A percentile compares a stretch with the other conserved stretches of the same genome.
Evolutionary conservation across 2,888 invertebrate genomes (phyloP).

Genomic region (Temnothorax unifasciatus): DNA sequence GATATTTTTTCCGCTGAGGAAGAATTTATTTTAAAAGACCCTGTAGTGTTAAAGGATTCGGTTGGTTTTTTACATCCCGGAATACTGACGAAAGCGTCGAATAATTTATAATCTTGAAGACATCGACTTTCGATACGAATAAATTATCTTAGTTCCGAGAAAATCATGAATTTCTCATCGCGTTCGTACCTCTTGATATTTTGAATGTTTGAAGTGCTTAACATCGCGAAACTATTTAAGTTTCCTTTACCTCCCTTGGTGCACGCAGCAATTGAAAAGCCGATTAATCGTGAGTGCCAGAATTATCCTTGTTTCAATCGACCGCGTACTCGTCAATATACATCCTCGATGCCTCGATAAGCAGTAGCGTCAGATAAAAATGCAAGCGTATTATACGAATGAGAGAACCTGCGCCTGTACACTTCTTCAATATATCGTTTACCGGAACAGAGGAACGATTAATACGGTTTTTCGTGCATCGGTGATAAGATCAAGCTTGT

Average conservation of each 20-base stretch:
- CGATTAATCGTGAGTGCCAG: neutral
- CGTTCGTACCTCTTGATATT: neutral
- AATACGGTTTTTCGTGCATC: slow-evolving; percentile 4
- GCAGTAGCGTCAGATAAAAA: neutral
- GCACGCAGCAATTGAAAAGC: neutral
- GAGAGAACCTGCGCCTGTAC: neutral
- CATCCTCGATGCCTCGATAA: neutral
- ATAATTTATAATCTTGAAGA: slow-evolving; percentile 2
- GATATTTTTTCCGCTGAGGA: neutral
- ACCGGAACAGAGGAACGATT: neutral
- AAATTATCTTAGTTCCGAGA: slow-evolving; percentile 10
- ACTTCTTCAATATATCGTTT: slow-evolving; percentile 5
- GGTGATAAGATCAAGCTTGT: neutral
- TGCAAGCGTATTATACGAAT: neutral
- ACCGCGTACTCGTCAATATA: neutral
- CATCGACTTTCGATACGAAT: neutral
- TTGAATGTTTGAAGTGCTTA: neutral
- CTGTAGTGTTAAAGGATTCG: neutral
- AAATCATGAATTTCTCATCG: neutral
- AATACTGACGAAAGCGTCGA: neutral
- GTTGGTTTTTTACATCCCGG: neutral
- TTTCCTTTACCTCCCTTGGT: neutral
- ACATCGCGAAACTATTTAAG: neutral
- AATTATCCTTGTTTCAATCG: neutral
- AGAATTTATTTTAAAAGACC: slow-evolving; percentile 18